Evolutionary conservation across 2,888 invertebrate genomes (phyloP).

Genomic region (Agrenia bidenticulata): DNA sequence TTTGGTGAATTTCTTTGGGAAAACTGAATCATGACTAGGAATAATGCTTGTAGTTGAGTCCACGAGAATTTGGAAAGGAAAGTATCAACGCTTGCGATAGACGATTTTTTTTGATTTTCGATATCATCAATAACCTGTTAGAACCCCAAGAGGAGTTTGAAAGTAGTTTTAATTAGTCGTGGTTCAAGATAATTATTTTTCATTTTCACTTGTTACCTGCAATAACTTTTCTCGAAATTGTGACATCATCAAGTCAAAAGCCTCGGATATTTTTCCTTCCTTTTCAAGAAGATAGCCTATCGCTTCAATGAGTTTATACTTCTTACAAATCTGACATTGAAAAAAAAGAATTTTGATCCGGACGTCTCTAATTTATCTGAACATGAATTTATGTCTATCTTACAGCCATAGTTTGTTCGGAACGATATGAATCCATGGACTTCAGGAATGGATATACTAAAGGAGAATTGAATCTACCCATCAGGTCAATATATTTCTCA

Average conservation of each 20-base stretch:
- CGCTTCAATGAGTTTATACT: constrained; percentile 65
- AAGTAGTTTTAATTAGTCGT: too few relatives aligned
- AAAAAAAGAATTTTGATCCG: background rate
- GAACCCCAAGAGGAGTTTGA: background rate
- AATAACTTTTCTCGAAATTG: constrained; percentile 52
- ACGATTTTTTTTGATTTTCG: constrained; percentile 15
- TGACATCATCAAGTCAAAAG: constrained; percentile 61
- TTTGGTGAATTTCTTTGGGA: constrained; percentile 59
- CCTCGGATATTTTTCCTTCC: constrained; percentile 70
- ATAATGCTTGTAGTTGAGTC: constrained; percentile 50
- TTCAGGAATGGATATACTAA: constrained; percentile 62
- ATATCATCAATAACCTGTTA: constrained; percentile 38
- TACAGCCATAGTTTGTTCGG: constrained; percentile 64
- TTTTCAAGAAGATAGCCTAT: constrained; percentile 74
- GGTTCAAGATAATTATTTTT: constrained; percentile 11
- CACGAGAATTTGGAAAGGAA: constrained; percentile 33
- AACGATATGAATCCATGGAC: constrained; percentile 63
- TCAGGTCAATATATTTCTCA: constrained; percentile 66
- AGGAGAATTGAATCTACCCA: constrained; percentile 63
- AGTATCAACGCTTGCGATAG: background rate
- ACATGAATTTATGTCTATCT: constrained; percentile 19
- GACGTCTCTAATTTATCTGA: background rate
- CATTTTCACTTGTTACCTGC: too few relatives aligned
- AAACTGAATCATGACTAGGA: constrained; percentile 57
- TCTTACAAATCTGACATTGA: constrained; percentile 62